These are phyloP conservation scores for Stenolophus ochropezus DNA, from an alignment of 2,888 invertebrate genomes.

Conservation along the genomic window DNA sequence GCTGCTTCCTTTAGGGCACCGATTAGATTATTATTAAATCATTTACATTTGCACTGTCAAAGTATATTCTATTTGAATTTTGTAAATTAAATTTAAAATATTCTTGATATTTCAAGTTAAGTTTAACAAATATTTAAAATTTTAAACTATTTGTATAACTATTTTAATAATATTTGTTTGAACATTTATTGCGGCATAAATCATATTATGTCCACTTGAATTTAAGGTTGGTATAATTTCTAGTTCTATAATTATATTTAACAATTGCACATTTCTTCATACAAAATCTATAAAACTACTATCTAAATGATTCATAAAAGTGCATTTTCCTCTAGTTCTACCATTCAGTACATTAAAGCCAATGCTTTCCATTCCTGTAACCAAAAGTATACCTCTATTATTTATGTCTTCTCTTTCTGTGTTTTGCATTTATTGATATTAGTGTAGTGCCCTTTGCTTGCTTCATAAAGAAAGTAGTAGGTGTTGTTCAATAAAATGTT, in stretches of 20 bases:
- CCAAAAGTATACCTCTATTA: background rate
- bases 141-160: background rate
- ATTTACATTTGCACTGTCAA: background rate
- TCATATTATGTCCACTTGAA: background rate
- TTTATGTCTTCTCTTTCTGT: background rate
- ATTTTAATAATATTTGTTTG: background rate
- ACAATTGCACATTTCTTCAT: background rate
- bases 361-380: background rate
- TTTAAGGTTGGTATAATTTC: background rate
- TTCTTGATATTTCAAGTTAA: background rate
- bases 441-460: too few species aligned
- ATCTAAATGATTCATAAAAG: background rate
- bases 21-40: background rate
- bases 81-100: background rate
- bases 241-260: background rate
- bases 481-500: too few species aligned
- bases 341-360: background rate
- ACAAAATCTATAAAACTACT: too few species aligned
- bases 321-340: background rate
- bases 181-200: background rate
- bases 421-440: too few species aligned
- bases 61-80: conserved; percentile 5
- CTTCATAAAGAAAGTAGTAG: too few species aligned
- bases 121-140: background rate
- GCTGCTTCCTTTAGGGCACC: background rate